Evolutionary conservation across 2,888 invertebrate genomes (phyloP), one percentile per base, ranked within the genome.

Genomic region (Acanthosepion lycidas): DNA sequence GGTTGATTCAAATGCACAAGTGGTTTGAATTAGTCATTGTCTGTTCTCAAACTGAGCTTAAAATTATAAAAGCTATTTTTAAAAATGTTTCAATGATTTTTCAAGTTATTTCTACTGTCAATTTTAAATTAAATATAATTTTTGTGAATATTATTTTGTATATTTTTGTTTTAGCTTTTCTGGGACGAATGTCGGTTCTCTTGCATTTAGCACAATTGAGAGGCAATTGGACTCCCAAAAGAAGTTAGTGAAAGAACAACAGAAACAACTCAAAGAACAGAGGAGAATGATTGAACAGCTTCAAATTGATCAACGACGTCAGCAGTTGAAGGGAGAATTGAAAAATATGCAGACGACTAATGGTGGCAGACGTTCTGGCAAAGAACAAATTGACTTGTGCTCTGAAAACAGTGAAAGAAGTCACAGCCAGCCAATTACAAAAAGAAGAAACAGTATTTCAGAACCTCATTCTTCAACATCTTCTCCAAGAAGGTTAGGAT

Each of bases 171-270:
- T 64, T 33, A 78, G 78, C 33, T 78, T 18, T n/a, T n/a, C 78
- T 78, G n/a, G 33, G 33, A 12, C n/a, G 9, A 78, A 18, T n/a
- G 78, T 78, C 4, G 33, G n/a, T 78, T n/a, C 78, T n/a, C n/a
- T 78, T n/a, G 78, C 9, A 78, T 26, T 92, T 15, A 48, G 49
- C 20, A 49, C 92, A 42, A 92, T 92, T 49, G 92, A 97, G 95
- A 96, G 97, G 95, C 95, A 97, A 92, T 97, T 97, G 95, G 95
- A 96, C 15, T 96, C 97, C 3, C 97, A 97, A 95, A 97, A 97
- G 96, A 97, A 97, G 94, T 96, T 97, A 91, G 95, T 97, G 20
- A 95, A 96, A 55, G 96, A 96, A 20, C 97, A 97, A 95, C 97
- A 97, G 95, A 95, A 96, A 92, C 96, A 97, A 95, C 96, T 97